Base-by-base conservation (phyloP, 2,888 invertebrate species). In the Heteropelma amictum region DNA sequence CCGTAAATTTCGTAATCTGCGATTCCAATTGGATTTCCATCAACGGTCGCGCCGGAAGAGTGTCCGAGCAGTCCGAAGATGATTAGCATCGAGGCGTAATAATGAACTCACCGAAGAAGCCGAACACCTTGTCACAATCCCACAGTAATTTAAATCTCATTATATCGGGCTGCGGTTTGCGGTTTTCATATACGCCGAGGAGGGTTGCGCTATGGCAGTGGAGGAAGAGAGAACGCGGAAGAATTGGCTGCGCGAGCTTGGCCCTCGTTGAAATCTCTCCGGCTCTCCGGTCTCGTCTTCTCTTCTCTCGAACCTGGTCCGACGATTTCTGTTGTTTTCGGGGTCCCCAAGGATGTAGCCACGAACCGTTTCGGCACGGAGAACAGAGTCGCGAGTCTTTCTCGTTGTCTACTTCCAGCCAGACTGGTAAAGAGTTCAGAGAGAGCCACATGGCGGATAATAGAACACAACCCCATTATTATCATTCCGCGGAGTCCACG, bases 111-210 rank as follows among this genome's bases (percentile, higher is more conserved):
- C 82, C 80, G 78, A 82, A 83, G 70, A 84, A 84, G 77, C 83
- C 83, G 82, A 86, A 85, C 81, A 84, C 85, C 83, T 81, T 88
- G 88, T 88, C 86, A 88, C 87, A 87, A 83, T 82, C 83, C 83
- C 84, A 86, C 81, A 84, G 88, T 87, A 88, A 89, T 88, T 88
- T 87, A 88, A 89, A 88, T 89, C 88, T 88, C 88, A 88, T 89
- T 88, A 88, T 86, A 88, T 87, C 82, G 85, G 85, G 68, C 82
- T 84, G 87, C 80, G 85, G 88, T 87, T 85, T 88, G 88, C 80
- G 88, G 88, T 88, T 87, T 86, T 80, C 81, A 80, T 82, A n/a
- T n/a, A n/a, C n/a, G n/a, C n/a, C n/a, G n/a, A n/a, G n/a, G n/a
- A n/a, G n/a, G n/a, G n/a, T n/a, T n/a, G n/a, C n/a, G 12, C 10